These are phyloP conservation scores for Alcedo atthis DNA, from an alignment of 2,797 vertebrate genomes.

Conservation along the genomic window DNA sequence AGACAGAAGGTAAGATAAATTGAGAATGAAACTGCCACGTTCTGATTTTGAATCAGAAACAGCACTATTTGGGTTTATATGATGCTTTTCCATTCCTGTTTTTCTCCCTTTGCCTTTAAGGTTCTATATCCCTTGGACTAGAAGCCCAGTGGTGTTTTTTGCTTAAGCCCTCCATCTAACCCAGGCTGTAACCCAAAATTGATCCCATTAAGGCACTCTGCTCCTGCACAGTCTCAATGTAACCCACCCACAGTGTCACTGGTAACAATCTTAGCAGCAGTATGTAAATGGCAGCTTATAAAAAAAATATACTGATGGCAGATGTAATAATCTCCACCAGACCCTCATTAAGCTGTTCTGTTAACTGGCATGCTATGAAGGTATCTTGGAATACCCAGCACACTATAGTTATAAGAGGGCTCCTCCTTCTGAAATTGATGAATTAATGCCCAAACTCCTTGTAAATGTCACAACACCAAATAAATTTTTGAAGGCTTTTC, in stretches of 20 bases:
- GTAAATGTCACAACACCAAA: neutral
- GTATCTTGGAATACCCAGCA: neutral
- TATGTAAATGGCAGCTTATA: neutral
- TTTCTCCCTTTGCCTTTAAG: neutral
- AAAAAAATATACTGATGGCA: neutral
- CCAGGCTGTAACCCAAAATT: neutral
- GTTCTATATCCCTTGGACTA: neutral
- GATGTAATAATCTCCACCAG: neutral
- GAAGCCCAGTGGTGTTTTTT: neutral
- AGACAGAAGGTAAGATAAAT: slow-evolving; percentile 10
- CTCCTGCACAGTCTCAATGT: neutral
- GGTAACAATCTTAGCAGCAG: neutral
- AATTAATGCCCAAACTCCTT: neutral
- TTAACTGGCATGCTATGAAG: neutral
- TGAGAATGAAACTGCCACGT: neutral
- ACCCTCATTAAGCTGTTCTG: neutral
- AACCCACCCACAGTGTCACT: too few relatives aligned
- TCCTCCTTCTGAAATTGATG: neutral
- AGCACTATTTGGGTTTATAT: neutral
- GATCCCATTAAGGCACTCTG: neutral
- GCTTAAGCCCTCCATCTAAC: rapidly evolving
- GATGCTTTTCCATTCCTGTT: neutral
- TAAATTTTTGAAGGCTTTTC: neutral
- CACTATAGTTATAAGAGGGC: neutral
- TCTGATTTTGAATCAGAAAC: neutral